phyloP scores from a whole-genome alignment of 1,140 invertebrate genomes.

The Danaus plexippus region DNA sequence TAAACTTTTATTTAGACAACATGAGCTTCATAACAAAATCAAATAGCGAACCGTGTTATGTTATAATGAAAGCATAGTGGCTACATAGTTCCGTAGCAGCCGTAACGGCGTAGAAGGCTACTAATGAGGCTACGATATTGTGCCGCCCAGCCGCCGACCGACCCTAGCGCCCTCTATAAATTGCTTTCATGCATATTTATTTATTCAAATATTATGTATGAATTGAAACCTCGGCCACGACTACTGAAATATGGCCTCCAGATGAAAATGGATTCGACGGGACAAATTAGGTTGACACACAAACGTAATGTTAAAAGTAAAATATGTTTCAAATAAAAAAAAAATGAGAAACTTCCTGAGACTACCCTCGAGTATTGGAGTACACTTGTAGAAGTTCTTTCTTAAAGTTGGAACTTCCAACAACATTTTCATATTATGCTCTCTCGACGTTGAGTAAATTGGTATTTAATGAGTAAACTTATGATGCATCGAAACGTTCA shows the following conservation, averaged over 20 bases:
- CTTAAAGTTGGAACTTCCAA: constrained; percentile 29
- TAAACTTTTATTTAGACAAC: not conserved
- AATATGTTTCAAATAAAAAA: constrained; percentile 24
- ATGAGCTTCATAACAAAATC: not conserved
- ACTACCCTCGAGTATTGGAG: constrained; percentile 30
- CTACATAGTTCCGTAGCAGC: constrained; percentile 32
- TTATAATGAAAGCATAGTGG: constrained; percentile 32
- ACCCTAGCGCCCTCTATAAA: constrained; percentile 58
- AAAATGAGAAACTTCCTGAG: constrained; percentile 18
- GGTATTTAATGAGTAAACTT: constrained; percentile 49
- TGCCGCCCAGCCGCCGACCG: constrained; percentile 38
- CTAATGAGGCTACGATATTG: constrained; percentile 64
- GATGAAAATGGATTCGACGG: constrained; percentile 57
- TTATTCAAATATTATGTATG: constrained; percentile 72
- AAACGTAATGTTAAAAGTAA: constrained; percentile 21
- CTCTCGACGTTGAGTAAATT: constrained; percentile 39
- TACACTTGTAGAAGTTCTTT: constrained; percentile 33
- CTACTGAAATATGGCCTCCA: constrained; percentile 59
- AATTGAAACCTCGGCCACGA: constrained; percentile 64
- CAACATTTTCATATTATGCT: constrained; percentile 39
- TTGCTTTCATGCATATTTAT: constrained; percentile 71
- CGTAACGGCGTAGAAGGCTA: constrained; percentile 49
- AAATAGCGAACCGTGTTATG: constrained; percentile 8
- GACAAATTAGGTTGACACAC: constrained; percentile 29
- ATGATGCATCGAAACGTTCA: constrained; percentile 28